phyloP scores from a whole-genome alignment of 2,888 invertebrate species.

The Parapristionchus giblindavisi region DNA sequence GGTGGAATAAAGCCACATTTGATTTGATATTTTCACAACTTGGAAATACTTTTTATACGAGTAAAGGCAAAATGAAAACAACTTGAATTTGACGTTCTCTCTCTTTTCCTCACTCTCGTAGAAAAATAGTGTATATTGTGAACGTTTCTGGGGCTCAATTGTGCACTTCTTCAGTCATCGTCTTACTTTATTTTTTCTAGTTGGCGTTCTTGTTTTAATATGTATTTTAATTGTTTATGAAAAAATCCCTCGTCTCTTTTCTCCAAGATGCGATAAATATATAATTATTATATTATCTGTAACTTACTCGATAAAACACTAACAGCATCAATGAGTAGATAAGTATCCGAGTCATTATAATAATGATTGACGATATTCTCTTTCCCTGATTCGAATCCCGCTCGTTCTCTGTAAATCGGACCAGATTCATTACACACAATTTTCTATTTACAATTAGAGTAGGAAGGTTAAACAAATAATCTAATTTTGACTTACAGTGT shows the following conservation, averaged over 20 bases:
- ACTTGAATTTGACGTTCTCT: neutral
- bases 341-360: conserved; percentile 61
- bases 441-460: neutral
- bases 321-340: conserved; percentile 56
- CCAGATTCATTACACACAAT: neutral
- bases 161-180: neutral
- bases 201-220: no score
- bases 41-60: no score
- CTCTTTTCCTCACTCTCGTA: neutral
- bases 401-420: conserved; percentile 46
- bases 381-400: conserved; percentile 62
- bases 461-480: no score
- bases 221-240: no score
- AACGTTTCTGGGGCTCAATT: neutral
- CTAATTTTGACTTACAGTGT: conserved; percentile 62
- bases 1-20: neutral
- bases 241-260: no score
- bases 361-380: conserved; percentile 64
- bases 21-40: no score
- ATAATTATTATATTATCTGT: no score
- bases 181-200: neutral
- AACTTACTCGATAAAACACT: conserved; percentile 46
- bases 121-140: neutral
- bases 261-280: neutral
- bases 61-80: neutral